Percentiles rank a stretch among this genome's conserved stretches.
These are phyloP conservation scores for Lasiurus cinereus DNA, from an alignment of 2,113 vertebrate genomes.

Conservation along the genomic window DNA sequence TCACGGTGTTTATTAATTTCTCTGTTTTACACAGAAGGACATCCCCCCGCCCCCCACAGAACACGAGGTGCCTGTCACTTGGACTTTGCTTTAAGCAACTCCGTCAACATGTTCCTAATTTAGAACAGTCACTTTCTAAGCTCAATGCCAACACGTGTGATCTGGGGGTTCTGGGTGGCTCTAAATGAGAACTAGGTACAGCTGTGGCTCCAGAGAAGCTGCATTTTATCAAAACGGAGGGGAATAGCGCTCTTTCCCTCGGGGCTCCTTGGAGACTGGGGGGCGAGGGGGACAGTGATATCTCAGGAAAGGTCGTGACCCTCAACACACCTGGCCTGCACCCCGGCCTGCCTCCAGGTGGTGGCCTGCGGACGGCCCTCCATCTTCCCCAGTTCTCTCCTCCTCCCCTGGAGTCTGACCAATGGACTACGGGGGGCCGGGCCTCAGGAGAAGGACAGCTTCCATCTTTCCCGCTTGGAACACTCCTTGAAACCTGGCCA, in stretches of 20 bases:
- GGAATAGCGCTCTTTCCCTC: background rate
- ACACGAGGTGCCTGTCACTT: constrained; percentile 38
- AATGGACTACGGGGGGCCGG: background rate
- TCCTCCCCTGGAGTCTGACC: background rate
- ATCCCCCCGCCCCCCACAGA: background rate
- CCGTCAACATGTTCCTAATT: constrained; percentile 59
- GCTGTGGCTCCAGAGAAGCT: background rate
- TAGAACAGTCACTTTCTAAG: constrained; percentile 52
- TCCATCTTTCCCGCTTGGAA: background rate
- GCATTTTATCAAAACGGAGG: background rate
- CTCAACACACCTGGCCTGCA: fast-evolving
- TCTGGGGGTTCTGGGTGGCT: background rate
- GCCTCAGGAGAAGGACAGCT: background rate
- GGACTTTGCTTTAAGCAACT: constrained; percentile 58
- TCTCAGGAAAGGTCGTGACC: background rate
- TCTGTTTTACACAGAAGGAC: constrained; percentile 67
- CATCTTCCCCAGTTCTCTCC: background rate
- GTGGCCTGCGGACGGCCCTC: background rate
- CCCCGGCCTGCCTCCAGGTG: background rate
- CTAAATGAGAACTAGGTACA: background rate
- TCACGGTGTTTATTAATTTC: constrained; percentile 75
- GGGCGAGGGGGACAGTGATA: background rate
- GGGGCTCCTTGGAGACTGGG: background rate
- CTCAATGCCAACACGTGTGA: background rate
- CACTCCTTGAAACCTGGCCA: background rate